Evolutionary conservation across 2,888 invertebrate species (phyloP).

Genomic region (Elegia similella): DNA sequence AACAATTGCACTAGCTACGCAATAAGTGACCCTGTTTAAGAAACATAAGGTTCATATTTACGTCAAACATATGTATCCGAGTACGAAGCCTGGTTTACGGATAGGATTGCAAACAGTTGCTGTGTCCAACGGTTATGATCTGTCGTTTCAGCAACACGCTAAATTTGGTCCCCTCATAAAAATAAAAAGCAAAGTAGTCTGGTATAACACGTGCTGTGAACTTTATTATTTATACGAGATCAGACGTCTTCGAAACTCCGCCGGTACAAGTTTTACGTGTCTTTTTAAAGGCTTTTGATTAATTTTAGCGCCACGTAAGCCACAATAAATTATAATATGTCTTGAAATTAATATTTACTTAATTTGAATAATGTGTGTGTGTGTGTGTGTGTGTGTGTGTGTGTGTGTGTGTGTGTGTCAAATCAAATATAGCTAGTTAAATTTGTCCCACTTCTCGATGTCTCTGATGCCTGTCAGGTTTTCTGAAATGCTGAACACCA

Average conservation of each 20-base stretch:
- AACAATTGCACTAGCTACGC: slow-evolving; percentile 31
- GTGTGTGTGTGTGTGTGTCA: too few species aligned
- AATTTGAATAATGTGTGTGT: too few species aligned
- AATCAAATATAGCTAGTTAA: too few species aligned
- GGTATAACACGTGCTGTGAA: slow-evolving; percentile 57
- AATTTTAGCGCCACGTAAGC: too few species aligned
- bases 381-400: too few species aligned
- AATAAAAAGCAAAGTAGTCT: slow-evolving; percentile 66
- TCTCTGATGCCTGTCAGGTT: too few species aligned
- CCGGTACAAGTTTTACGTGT: not conserved
- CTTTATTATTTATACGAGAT: slow-evolving; percentile 45
- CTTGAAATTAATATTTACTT: too few species aligned
- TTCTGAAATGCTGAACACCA: too few species aligned
- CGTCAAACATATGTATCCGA: slow-evolving; percentile 36
- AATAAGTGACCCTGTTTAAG: slow-evolving; percentile 40
- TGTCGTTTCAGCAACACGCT: slow-evolving; percentile 71
- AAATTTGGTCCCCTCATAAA: slow-evolving; percentile 74
- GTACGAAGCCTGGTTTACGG: slow-evolving; percentile 59
- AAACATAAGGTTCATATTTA: slow-evolving; percentile 41
- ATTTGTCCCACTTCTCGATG: too few species aligned
- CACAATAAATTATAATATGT: too few species aligned
- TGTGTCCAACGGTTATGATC: slow-evolving; percentile 75
- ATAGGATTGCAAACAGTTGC: slow-evolving; percentile 71
- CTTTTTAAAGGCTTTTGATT: not conserved
- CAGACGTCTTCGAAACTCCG: slow-evolving; percentile 27